phyloP scores from a whole-genome alignment of 2,797 vertebrate species.

The Bovichtus variegatus region DNA sequence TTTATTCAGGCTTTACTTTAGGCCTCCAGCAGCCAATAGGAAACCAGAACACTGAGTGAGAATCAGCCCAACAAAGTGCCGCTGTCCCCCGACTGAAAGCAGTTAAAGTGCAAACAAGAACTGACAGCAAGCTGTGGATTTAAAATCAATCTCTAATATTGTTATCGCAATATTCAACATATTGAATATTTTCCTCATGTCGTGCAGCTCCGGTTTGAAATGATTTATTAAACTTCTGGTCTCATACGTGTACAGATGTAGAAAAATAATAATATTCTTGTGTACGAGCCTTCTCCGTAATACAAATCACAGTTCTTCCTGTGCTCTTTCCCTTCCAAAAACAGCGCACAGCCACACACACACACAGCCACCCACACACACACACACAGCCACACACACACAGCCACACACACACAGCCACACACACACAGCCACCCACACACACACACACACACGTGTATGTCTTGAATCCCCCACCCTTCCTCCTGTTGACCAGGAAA shows the following conservation, averaged over 20 bases:
- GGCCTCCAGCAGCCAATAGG: too few relatives aligned
- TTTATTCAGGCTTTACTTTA: too few relatives aligned
- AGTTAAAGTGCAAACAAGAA: too few relatives aligned
- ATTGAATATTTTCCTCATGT: too few relatives aligned
- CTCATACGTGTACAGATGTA: not conserved
- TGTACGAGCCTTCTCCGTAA: not conserved
- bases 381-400: constrained; percentile 24
- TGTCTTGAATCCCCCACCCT: constrained; percentile 42
- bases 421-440: constrained; percentile 2
- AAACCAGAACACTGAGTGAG: too few relatives aligned
- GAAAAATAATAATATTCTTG: not conserved
- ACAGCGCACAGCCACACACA: not conserved
- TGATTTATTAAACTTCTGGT: not conserved
- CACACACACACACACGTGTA: constrained; percentile 63
- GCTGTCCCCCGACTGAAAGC: too few relatives aligned
- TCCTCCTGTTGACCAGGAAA: constrained; percentile 80
- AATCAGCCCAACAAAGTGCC: too few relatives aligned
- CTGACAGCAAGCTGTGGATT: too few relatives aligned
- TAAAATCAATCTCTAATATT: too few relatives aligned
- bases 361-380: not conserved
- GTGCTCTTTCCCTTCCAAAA: constrained; percentile 39
- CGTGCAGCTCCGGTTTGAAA: too few relatives aligned
- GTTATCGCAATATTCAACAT: too few relatives aligned
- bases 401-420: constrained; percentile 28
- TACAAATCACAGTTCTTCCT: constrained; percentile 49